Base-by-base conservation (phyloP, 2,888 invertebrate species). In the Pristionchus fissidentatus region DNA sequence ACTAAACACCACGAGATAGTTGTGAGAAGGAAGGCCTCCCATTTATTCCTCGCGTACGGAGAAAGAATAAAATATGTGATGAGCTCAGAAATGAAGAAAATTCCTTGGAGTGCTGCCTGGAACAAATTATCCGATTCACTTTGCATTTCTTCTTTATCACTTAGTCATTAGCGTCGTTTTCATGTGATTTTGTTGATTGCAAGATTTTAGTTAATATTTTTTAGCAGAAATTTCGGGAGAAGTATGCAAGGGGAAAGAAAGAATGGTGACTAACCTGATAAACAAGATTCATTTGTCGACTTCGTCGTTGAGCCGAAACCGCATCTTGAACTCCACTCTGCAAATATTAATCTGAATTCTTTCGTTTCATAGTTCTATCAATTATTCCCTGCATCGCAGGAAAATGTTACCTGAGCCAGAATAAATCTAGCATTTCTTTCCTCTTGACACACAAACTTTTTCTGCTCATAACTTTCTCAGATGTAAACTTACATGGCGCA, bases 31-130 rank as follows among this genome's bases (percentile, higher is more conserved):
- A 85, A 87, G 3, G 83, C 80, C n/a, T 82, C 41, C 84, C 85
- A 87, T 49, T 70, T 78, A 46, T 77, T 84, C 26, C 79, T 55
- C 8, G 84, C 75, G 32, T 78, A 83, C 52, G 83, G 83, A 15
- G 84, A 78, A 7, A 85, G 70, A 15, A 85, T 77, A 79, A 86
- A 87, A 60, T 87, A 86, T 26, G 86, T 85, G 15, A 86, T 79
- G 55, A 87, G 85, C 62, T 87, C 87, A 32, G 81, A 55, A 26
- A 85, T 84, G 79, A 87, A 87, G 8, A 87, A 79, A 3, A 78
- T 83, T 49, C 86, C 87, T 84, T 87, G 87, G 13, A 85, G 10
- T 52, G 66, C 46, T 79, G 85, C 38, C 57, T 84, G 22, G 81
- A n/a, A 73, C 4, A 55, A 55, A n/a, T 55, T 22, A n/a, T n/a